Evolutionary conservation across 2,888 invertebrate genomes (phyloP), one percentile per base, ranked within the genome.

Genomic region (Agrilus cyanescens): DNA sequence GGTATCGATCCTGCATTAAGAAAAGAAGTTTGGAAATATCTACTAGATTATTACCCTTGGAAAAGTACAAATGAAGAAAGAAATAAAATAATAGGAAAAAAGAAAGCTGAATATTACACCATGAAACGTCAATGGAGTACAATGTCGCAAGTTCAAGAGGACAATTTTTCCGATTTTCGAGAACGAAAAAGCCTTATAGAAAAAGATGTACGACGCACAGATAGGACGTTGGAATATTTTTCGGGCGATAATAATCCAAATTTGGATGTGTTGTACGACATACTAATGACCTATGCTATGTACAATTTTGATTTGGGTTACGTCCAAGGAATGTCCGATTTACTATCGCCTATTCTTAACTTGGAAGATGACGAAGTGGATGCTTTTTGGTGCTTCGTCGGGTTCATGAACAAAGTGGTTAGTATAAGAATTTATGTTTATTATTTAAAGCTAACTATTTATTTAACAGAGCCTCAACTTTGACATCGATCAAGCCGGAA

Each of bases 311-410:
- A 98, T 69, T 71, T 98, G 54, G 97, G 91, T 12, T 91, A 90
- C 57, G 90, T 90, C 2, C 90, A 90, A 66, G 98, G 98, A 15
- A 98, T 98, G 98, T 94, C 93, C 56, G 98, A 98, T 67, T 74
- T 97, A 39, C 68, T 98, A 41, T 89, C 96, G 5, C 97, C 97
- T 0, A 80, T 98, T 55, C 69, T 97, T 41, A 78, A 85, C 58
- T 74, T 96, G 36, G 74, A 95, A 72, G 82, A 85, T 50, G 85
- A 91, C 60, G 98, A 98, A 67, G 89, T 90, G 3, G 95, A 97
- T 62, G 84, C 93, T 0, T 98, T 98, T 70, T 98, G 98, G 98
- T 94, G 95, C 67, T 98, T 98, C 63, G 94, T 89, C 31, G 95
- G 95, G 7, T 90, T 96, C 57, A 97, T 98, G 94, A 83, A 96